These are phyloP conservation scores for Pheosia gnoma DNA, from an alignment of 2,888 invertebrate species.

Conservation along the genomic window DNA sequence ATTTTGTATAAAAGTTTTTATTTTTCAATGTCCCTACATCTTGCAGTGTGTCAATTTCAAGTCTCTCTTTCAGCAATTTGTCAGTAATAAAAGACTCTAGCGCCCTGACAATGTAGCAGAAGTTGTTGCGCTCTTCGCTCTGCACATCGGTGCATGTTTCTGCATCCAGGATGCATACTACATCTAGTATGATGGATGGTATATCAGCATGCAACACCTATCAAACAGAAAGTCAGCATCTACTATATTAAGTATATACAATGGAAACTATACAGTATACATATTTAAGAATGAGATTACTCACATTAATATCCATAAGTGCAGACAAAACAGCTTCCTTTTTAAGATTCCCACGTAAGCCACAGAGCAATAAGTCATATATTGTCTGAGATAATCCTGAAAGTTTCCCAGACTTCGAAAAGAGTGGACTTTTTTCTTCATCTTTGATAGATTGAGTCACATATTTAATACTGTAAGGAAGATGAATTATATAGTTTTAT, in stretches of 20 bases:
- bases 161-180: slow-evolving; percentile 92
- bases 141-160: slow-evolving; percentile 89
- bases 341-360: slow-evolving; percentile 89
- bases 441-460: slow-evolving; percentile 87
- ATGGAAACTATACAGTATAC: too few relatives aligned
- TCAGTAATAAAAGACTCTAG: slow-evolving; percentile 93
- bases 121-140: slow-evolving; percentile 89
- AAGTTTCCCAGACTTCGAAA: slow-evolving; percentile 85
- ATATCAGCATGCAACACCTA: slow-evolving; percentile 91
- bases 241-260: background rate
- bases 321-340: slow-evolving; percentile 90
- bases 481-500: slow-evolving; percentile 3
- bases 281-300: slow-evolving; percentile 43
- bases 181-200: slow-evolving; percentile 92
- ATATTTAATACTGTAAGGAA: slow-evolving; percentile 84
- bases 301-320: slow-evolving; percentile 91
- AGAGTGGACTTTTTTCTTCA: slow-evolving; percentile 85
- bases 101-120: slow-evolving; percentile 91
- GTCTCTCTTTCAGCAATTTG: slow-evolving; percentile 93
- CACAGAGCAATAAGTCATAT: slow-evolving; percentile 92
- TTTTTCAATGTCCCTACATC: slow-evolving; percentile 96
- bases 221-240: slow-evolving; percentile 35
- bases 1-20: slow-evolving; percentile 95
- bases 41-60: slow-evolving; percentile 97
- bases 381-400: slow-evolving; percentile 88